Evolutionary conservation across 2,888 invertebrate species (phyloP).

Genomic region (Carabus problematicus): DNA sequence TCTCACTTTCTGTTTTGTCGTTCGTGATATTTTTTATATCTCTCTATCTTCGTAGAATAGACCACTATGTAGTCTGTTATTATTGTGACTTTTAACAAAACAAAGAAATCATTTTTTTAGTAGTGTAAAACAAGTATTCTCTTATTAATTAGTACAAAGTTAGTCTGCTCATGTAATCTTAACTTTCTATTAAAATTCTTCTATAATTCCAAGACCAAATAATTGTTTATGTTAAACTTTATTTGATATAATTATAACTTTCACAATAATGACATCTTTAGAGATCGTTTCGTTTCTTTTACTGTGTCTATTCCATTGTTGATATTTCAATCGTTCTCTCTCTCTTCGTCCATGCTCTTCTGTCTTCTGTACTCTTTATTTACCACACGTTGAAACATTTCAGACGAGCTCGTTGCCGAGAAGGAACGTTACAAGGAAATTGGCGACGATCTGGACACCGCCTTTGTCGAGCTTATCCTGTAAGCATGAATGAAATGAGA

Average conservation of each 20-base stretch:
- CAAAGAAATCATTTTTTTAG: conserved; percentile 2
- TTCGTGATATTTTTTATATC: conserved; percentile 2
- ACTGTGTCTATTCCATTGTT: not conserved
- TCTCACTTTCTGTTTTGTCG: conserved; percentile 34
- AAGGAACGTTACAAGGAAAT: conserved; percentile 99
- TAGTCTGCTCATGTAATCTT: too few relatives aligned
- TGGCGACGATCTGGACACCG: conserved; percentile 99
- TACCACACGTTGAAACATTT: conserved; percentile 50
- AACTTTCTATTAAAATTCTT: too few relatives aligned
- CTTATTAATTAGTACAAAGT: too few relatives aligned
- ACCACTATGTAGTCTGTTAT: not conserved
- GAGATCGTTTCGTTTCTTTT: not conserved
- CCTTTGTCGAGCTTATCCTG: conserved; percentile 92
- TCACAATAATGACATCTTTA: too few relatives aligned
- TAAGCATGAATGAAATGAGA: conserved; percentile 48
- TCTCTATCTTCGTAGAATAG: not conserved
- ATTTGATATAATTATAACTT: too few relatives aligned
- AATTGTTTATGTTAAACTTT: too few relatives aligned
- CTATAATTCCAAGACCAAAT: too few relatives aligned
- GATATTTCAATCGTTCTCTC: conserved; percentile 47
- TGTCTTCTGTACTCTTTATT: too few relatives aligned
- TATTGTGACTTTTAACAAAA: not conserved
- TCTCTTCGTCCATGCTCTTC: not conserved
- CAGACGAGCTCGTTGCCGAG: conserved; percentile 94
- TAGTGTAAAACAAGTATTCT: too few relatives aligned